Percentiles rank a stretch among this genome's conserved stretches.
Evolutionary conservation across 2,888 invertebrate genomes (phyloP).

Genomic region (Leucophenga montana): DNA sequence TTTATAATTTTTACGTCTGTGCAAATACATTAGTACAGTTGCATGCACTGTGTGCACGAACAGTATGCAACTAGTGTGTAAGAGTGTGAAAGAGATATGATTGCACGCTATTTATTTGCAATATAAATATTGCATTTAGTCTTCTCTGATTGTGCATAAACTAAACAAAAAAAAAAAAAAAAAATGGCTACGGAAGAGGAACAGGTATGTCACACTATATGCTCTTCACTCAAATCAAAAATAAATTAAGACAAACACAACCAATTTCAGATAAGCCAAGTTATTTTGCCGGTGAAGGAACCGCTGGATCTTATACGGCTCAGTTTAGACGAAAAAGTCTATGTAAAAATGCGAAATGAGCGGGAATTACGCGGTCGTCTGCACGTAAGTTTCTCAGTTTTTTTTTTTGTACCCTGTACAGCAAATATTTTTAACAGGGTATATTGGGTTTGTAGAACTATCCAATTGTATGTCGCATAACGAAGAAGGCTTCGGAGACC

Average conservation of each 20-base stretch:
- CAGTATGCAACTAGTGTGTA: no score
- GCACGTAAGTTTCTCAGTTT: constrained; percentile 86
- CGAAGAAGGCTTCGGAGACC: no score
- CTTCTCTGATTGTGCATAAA: constrained; percentile 1
- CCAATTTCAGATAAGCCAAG: constrained; percentile 80
- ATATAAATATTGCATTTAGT: constrained; percentile 8
- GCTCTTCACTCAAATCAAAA: not conserved
- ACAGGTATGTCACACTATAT: constrained; percentile 55
- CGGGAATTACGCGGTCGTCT: constrained; percentile 95
- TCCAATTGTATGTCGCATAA: no score
- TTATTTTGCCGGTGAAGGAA: constrained; percentile 92
- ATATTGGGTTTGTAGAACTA: no score
- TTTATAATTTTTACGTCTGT: no score
- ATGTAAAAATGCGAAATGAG: constrained; percentile 99
- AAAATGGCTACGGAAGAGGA: constrained; percentile 71
- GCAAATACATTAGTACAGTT: no score
- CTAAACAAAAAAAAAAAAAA: not conserved
- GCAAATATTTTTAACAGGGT: no score
- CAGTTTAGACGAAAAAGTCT: constrained; percentile 98
- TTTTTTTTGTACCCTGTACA: no score
- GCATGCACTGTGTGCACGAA: no score
- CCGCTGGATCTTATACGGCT: constrained; percentile 96
- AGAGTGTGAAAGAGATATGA: no score
- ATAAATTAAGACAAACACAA: not conserved
- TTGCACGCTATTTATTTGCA: no score